phyloP scores from a whole-genome alignment of 2,797 vertebrate genomes.

The Nyctibius grandis region DNA sequence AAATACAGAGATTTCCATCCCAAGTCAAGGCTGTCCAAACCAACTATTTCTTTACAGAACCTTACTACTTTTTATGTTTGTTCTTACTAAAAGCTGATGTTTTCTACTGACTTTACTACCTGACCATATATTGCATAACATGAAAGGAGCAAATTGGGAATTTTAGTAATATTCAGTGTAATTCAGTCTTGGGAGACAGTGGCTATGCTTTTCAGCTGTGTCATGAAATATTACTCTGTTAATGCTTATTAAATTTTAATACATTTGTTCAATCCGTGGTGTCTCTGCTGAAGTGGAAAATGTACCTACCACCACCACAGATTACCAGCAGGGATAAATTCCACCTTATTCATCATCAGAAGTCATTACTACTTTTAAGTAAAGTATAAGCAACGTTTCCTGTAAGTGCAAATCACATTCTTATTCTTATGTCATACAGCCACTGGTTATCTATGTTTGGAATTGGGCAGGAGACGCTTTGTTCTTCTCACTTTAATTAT shows the following conservation, averaged over 20 bases:
- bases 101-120: neutral
- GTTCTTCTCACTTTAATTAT: neutral
- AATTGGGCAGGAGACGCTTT: neutral
- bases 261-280: neutral
- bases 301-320: neutral
- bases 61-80: neutral
- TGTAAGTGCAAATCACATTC: neutral
- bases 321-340: conserved; percentile 9
- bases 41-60: neutral
- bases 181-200: neutral
- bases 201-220: conserved; percentile 5
- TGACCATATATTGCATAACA: neutral
- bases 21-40: neutral
- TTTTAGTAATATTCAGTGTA: neutral
- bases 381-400: neutral
- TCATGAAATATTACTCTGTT: conserved; percentile 11
- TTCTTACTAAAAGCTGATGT: neutral
- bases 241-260: conserved; percentile 33
- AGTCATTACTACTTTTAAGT: neutral
- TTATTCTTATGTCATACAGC: neutral
- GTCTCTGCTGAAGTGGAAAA: neutral
- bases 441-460: neutral
- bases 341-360: neutral
- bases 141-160: neutral
- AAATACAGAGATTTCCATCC: neutral